Evolutionary conservation across 2,797 vertebrate genomes (phyloP), one percentile per base, ranked within the genome.

Genomic region (Tympanoctomys barrerae): DNA sequence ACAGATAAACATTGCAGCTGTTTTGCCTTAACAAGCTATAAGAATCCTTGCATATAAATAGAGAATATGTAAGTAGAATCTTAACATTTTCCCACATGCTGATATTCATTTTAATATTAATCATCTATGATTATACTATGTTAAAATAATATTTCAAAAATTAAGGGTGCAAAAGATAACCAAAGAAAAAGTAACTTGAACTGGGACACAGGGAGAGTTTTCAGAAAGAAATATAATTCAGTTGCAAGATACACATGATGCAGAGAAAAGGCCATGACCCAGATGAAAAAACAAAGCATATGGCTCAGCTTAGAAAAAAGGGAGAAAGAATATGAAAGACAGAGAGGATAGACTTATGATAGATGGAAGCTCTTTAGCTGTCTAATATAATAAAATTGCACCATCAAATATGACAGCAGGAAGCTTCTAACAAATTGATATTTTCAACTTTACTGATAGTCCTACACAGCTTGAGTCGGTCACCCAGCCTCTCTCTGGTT

Each of bases 361-460:
- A 12, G 39, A 78, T 33, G 54, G 68, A 82, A 92, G 85, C 71
- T 92, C 57, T 79, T 97, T 57, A 89, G 31, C 90, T 94, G 33
- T 97, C 82, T 94, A 92, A 61, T 88, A 42, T 1, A 36, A 22
- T 57, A 79, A 90, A 96, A 94, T 68, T 90, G 33, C 19, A 36
- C 66, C 61, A 79, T 54, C 54, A 88, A 87, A 80, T 87, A 31
- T 89, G 85, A 92, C 92, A 90, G 87, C 79, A 77, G 71, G 85
- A 93, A 87, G 61, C 36, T 54, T 81, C 46, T 57, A 91, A 95
- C 46, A 93, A 88, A 93, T 86, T 93, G 68, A 71, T 94, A 66
- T 57, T 61, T 57, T 59, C 84, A 85, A 71, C 52, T 39, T 87
- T 87, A 70, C 77, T 61, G 28, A 83, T 61, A 95, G 59, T 88